Evolutionary conservation across 2,797 vertebrate genomes (phyloP), one percentile per base, ranked within the genome.

Genomic region (Passerculus sandwichensis): DNA sequence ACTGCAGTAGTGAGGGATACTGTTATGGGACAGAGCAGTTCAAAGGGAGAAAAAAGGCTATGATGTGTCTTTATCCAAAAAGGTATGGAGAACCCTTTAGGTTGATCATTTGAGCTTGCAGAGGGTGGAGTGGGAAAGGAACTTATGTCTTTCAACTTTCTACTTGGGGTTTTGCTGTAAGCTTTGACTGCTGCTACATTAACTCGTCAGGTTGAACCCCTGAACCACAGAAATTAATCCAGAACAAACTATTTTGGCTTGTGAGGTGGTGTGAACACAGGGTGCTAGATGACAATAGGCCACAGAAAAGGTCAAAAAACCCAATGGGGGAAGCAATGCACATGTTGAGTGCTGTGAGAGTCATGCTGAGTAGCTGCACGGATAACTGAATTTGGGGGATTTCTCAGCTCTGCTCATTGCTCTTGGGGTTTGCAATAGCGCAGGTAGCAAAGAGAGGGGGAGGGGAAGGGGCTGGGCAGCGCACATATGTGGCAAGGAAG

Each of bases 401-500:
- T 97, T 98, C 95, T 97, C 91, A 92, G 57, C 65, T 69, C 95
- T 83, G 71, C 90, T 96, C 92, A 22, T 89, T 95, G 76, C 91
- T 92, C 90, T 96, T 85, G 93, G 96, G 87, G 73, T 87, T 97
- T 94, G 89, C 80, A 96, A 7, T 74, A 30, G 59, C 76, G 70
- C 78, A 94, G 88, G 71, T 32, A 92, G 95, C 71, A 93, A 83
- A 97, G 95, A 97, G 96, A 93, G 19, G 62, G 89, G 80, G 71
- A 89, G 80, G 96, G 88, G 81, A 88, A 76, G 89, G 65, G 67
- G 84, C 51, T 34, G 44, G 54, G 91, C 48, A 2, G 40, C 72
- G 53, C 97, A 98, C 96, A 97, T 97, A 93, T 92, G 77, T 27
- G 17, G 65, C 94, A 93, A 96, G 96, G 97, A 98, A 97, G 93